Base-by-base conservation (phyloP, 2,797 vertebrate species). In the Aulostomus chinensis region DNA sequence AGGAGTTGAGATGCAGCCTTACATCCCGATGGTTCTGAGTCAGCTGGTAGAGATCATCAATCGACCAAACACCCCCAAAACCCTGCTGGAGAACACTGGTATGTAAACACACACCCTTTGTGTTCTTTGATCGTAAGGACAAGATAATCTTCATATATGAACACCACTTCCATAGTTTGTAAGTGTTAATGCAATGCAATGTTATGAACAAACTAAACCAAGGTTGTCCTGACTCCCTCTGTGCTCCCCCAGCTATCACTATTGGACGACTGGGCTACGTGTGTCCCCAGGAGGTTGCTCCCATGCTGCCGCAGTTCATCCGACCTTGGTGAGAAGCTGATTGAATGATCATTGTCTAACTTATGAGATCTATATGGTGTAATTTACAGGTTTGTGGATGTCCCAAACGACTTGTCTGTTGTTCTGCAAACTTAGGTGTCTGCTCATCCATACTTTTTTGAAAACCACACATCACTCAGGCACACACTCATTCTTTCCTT, bases 1-100 rank as follows among this genome's bases (percentile, higher is more conserved):
- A 97, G 95, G 95, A 21, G 91, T 94, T 6, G 95, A 96, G 80
- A 98, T 98, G 95, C 95, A 98, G 78, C 95, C 95, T 0, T 98
- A 96, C 1, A 95, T 98, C 5, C 87, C 93, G 7, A 92, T 97
- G 93, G 95, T 96, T 42, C 88, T 97, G 45, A 94, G 86, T 73
- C 94, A 97, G 63, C 88, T 97, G 53, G 94, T 96, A 66, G 95
- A 97, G 80, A 97, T 97, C 54, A 97, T 97, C 64, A 97, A 97
- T 76, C 86, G 95, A 45, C 95, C 95, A 63, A 96, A 97, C 82
- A 97, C 95, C 0, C 95, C 95, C 41, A 97, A 97, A 84, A 97
- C 95, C 0, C 90, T 97, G 36, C 87, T 97, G 73, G 95, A 97
- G 71, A 97, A 97, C 84, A 96, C 95, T 0, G 95, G 95, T 95